Evolutionary conservation across 2,888 invertebrate genomes (phyloP).

Genomic region (Alloplasta piceator): DNA sequence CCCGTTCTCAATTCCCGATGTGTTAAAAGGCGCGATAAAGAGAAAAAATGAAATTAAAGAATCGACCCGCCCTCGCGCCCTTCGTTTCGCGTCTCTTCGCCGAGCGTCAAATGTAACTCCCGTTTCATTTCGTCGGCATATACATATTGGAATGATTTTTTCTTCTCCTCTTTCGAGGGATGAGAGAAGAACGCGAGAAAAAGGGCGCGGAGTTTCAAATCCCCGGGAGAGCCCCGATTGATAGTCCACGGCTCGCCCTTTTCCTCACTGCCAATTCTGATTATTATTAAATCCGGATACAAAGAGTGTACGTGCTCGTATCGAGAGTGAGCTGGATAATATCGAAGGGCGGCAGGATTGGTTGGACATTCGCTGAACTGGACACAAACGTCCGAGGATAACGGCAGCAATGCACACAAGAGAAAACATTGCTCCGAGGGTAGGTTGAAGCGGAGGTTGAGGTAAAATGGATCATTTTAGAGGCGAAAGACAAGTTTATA

Average conservation of each 20-base stretch:
- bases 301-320: constrained; percentile 37
- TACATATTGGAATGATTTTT: not conserved
- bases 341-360: constrained; percentile 12
- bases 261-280: constrained; percentile 27
- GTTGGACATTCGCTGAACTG: constrained; percentile 9
- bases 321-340: constrained; percentile 29
- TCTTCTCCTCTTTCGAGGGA: constrained; percentile 4
- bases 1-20: constrained; percentile 38
- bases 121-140: constrained; percentile 42
- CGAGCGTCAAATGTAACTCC: constrained; percentile 13
- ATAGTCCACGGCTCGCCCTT: constrained; percentile 14
- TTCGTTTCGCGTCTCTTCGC: not conserved
- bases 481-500: too few species aligned
- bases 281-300: constrained; percentile 58
- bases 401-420: constrained; percentile 26
- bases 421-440: constrained; percentile 31
- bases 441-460: not conserved
- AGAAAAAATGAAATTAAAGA: constrained; percentile 55
- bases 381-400: constrained; percentile 34
- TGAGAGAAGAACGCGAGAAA: constrained; percentile 13
- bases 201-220: constrained; percentile 2
- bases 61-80: constrained; percentile 2
- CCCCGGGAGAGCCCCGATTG: constrained; percentile 24
- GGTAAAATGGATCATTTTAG: too few species aligned
- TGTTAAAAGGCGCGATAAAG: constrained; percentile 56